Conservation (phyloP, 2,888 invertebrate species). For the Hanleya hanleyi region DNA sequence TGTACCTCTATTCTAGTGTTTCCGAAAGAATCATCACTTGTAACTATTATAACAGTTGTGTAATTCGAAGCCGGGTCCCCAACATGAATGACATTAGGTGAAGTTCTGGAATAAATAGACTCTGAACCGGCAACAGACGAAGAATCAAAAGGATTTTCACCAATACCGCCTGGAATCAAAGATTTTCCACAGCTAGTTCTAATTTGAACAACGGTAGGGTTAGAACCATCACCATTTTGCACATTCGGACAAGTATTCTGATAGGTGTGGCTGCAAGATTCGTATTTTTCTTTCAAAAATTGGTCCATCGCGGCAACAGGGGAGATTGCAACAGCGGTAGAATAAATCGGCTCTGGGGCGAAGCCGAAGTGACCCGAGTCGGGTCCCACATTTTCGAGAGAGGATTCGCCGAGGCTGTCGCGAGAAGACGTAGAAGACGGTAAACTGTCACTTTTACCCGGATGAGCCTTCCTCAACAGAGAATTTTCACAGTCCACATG, state of each 20-base stretch:
- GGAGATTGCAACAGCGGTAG: not conserved
- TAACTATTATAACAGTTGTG: not conserved
- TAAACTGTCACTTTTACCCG: conserved; percentile 2
- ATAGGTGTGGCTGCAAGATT: not conserved
- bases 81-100: not conserved
- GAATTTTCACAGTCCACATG: not conserved
- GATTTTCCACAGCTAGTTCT: not conserved
- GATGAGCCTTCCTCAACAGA: not conserved
- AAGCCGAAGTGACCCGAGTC: not conserved
- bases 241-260: not conserved
- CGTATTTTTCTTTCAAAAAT: not conserved
- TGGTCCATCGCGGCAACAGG: not conserved
- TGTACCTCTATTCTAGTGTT: not conserved
- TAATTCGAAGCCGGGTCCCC: not conserved
- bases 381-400: not conserved
- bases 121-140: not conserved
- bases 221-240: not conserved
- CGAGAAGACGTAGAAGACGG: not conserved
- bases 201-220: not conserved
- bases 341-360: not conserved
- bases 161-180: not conserved
- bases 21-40: not conserved
- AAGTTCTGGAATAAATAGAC: not conserved
- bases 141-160: not conserved
- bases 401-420: not conserved